phyloP scores from a whole-genome alignment of 1,140 invertebrate genomes.

The Drosophila virilis region DNA sequence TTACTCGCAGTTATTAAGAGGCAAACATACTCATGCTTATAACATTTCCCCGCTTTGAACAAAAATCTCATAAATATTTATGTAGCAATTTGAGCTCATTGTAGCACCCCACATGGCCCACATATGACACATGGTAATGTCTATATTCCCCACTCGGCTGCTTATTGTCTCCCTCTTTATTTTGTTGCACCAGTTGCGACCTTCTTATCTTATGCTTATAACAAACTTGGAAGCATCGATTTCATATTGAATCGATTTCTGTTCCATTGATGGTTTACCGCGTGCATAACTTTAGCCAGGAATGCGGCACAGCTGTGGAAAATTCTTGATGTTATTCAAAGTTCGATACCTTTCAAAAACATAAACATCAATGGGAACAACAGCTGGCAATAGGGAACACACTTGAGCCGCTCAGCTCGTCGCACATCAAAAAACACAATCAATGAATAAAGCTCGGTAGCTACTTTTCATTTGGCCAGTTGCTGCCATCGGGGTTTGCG shows the following conservation, averaged over 20 bases:
- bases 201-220: constrained; percentile 56
- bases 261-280: constrained; percentile 31
- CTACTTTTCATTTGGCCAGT: constrained; percentile 18
- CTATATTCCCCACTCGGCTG: constrained; percentile 23
- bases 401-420: constrained; percentile 57
- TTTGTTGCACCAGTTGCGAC: constrained; percentile 5
- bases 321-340: constrained; percentile 14
- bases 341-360: constrained; percentile 52
- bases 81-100: constrained; percentile 65
- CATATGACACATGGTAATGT: constrained; percentile 61
- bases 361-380: constrained; percentile 35
- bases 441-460: constrained; percentile 38
- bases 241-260: constrained; percentile 50
- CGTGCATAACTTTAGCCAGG: constrained; percentile 33
- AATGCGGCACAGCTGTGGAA: constrained; percentile 15
- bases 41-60: background rate
- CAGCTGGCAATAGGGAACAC: constrained; percentile 43
- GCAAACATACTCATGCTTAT: background rate
- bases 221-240: constrained; percentile 53
- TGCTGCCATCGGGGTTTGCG: background rate
- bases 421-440: constrained; percentile 54
- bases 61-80: constrained; percentile 63
- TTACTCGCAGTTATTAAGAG: constrained; percentile 7
- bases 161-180: constrained; percentile 9
- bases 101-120: constrained; percentile 30